Percentiles rank a stretch among this genome's conserved stretches.
Conservation (phyloP, 2,113 vertebrate genomes). For the Tachysurus vachellii region DNA sequence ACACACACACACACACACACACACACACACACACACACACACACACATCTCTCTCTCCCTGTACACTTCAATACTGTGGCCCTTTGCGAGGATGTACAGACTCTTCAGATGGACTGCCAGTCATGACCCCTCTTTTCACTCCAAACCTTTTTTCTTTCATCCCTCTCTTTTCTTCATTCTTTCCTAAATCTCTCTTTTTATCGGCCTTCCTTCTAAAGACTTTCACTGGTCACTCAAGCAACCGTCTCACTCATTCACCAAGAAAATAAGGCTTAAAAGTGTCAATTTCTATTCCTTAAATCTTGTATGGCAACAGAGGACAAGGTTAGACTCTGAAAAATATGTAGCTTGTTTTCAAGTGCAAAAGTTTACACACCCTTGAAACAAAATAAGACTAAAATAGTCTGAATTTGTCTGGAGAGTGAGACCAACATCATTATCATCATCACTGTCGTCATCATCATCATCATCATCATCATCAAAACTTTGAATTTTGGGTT, state of each 20-base stretch:
- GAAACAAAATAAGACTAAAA: neutral
- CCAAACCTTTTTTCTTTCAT: slow-evolving; percentile 65
- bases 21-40: neutral
- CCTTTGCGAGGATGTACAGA: slow-evolving; percentile 76
- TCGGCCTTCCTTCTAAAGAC: slow-evolving; percentile 67
- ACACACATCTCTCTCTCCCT: slow-evolving; percentile 59
- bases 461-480: no score
- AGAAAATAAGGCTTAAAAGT: neutral
- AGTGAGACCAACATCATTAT: neutral
- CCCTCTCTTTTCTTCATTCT: slow-evolving; percentile 64
- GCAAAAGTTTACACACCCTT: neutral
- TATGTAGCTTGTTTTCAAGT: neutral
- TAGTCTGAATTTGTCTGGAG: neutral
- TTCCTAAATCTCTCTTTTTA: slow-evolving; percentile 55
- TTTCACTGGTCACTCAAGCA: slow-evolving; percentile 73
- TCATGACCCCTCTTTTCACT: slow-evolving; percentile 78
- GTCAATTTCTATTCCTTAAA: neutral
- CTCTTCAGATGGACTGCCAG: slow-evolving; percentile 84
- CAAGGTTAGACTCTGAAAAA: neutral
- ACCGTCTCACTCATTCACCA: slow-evolving; percentile 44
- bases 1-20: neutral
- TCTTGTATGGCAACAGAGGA: neutral
- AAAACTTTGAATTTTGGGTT: neutral
- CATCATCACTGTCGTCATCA: neutral
- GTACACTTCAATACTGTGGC: slow-evolving; percentile 85